Evolutionary conservation across 2,888 invertebrate species (phyloP), one percentile per base, ranked within the genome.

Genomic region (Hypena proboscidalis): DNA sequence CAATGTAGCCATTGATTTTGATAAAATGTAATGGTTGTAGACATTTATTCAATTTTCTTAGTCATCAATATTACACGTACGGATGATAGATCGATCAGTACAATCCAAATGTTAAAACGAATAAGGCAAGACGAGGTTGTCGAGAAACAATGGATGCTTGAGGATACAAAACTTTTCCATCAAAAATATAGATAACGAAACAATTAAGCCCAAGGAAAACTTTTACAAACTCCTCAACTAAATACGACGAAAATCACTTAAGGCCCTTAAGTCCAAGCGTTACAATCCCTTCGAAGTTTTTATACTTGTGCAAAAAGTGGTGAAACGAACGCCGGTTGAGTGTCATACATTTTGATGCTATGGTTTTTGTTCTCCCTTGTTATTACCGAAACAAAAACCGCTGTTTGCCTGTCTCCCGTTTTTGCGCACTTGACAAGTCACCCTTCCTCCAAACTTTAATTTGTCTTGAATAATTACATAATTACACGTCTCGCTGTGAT

Each of bases 321-420:
- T 66, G 67, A 60, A 66, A 70, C 61, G 66, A 66, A 63, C 73
- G 64, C 65, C 64, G 69, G 72, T 72, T 67, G 79, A 78, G 81
- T 83, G 85, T 82, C 81, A 85, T 85, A 85, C 83, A 84, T 84
- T 85, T 85, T 82, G 82, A 84, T 83, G 80, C 73, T 70, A 68
- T 68, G 51, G 80, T 85, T 87, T 87, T 86, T 84, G 77, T 68
- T 41, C 51, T 44, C 67, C 62, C 77, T 76, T 77, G 76, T 83
- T 82, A 78, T 79, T 80, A 72, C 74, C 67, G 65, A 57, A 65
- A 73, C 82, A 89, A 88, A 87, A 87, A 86, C 80, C 61, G 36
- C 67, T 65, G 77, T 80, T 80, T 76, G 73, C 70, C 70, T 78
- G 81, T 81, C 85, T 69, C 52, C 69, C 46, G 85, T 89, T 90